These are phyloP conservation scores for Eubasilissa regina DNA, from an alignment of 1,140 invertebrate species.

Conservation along the genomic window DNA sequence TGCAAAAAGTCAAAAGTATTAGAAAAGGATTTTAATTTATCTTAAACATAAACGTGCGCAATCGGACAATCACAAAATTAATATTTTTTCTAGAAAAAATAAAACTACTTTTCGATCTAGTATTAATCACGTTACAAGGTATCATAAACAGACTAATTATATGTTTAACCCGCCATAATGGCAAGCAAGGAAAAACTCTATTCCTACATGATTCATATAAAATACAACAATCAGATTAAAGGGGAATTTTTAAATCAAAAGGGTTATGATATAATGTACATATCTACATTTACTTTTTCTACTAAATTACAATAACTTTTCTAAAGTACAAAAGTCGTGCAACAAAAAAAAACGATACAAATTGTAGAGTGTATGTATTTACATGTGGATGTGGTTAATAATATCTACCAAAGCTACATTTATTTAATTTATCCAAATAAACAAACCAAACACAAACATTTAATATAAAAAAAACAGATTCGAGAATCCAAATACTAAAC, in stretches of 20 bases:
- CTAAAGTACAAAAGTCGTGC: slow-evolving; percentile 19
- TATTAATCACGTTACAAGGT: slow-evolving; percentile 3
- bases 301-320: neutral
- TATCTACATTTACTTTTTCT: slow-evolving; percentile 10
- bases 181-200: slow-evolving; percentile 19
- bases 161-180: neutral
- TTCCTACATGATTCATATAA: neutral
- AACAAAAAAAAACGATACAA: slow-evolving; percentile 4
- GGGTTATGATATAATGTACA: neutral
- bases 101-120: neutral
- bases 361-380: slow-evolving; percentile 19
- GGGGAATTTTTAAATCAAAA: neutral
- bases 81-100: slow-evolving; percentile 12
- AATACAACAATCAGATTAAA: neutral
- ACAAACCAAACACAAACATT: slow-evolving; percentile 34
- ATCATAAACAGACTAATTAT: neutral
- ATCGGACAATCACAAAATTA: slow-evolving; percentile 52
- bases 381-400: slow-evolving; percentile 30
- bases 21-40: neutral
- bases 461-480: slow-evolving; percentile 33
- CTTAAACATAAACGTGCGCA: slow-evolving; percentile 56
- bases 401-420: slow-evolving; percentile 4
- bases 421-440: neutral
- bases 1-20: slow-evolving; percentile 44
- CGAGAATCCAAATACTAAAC: slow-evolving; percentile 3